phyloP scores from a whole-genome alignment of 2,113 vertebrate genomes.

The Pollimyrus isidori region DNA sequence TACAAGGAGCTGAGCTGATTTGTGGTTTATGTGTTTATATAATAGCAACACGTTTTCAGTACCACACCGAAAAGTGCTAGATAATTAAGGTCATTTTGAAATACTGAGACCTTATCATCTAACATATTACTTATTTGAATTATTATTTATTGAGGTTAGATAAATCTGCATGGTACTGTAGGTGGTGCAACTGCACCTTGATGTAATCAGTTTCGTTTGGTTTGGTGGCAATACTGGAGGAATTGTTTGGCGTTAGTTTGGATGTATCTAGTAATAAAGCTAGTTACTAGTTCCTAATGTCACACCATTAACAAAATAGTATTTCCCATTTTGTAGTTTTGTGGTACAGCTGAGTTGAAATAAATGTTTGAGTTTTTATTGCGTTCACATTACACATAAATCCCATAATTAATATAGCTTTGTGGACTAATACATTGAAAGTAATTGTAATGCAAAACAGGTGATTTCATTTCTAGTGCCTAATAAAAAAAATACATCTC shows the following conservation, averaged over 20 bases:
- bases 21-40: not conserved
- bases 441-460: not conserved
- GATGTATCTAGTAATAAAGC: not conserved
- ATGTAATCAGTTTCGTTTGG: not conserved
- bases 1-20: not conserved
- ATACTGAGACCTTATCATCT: not conserved
- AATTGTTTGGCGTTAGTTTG: not conserved
- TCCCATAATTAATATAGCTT: not conserved
- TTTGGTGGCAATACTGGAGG: not conserved
- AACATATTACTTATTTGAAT: not conserved
- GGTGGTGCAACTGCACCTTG: not conserved
- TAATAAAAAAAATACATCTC: not conserved
- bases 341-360: not conserved
- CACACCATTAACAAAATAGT: not conserved
- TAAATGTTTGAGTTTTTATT: not conserved
- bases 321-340: not conserved
- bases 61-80: not conserved
- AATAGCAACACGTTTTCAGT: not conserved
- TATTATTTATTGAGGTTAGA: not conserved
- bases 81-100: not conserved
- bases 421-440: not conserved
- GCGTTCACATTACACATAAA: not conserved
- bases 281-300: not conserved
- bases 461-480: not conserved
- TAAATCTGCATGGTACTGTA: not conserved